Evolutionary conservation across 2,797 vertebrate genomes (phyloP), one percentile per base, ranked within the genome.

Genomic region (Tragopan temminckii): DNA sequence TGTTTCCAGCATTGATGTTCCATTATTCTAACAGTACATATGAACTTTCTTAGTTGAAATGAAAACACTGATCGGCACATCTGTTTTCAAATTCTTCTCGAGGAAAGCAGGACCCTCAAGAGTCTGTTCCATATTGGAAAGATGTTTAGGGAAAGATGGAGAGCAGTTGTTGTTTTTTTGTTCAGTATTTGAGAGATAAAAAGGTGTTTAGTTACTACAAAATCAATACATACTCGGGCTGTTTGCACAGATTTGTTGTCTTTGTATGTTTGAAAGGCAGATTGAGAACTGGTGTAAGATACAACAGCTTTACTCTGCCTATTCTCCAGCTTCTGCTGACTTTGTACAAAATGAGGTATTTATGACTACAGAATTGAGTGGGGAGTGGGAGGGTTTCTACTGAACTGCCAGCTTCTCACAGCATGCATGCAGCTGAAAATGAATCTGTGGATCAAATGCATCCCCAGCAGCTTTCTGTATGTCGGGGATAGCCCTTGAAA

Each of bases 271-370:
- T 10, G 29, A 74, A 78, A 38, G 42, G 31, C 59, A 35, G n/a
- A 23, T 69, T 29, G 88, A 31, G 71, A 48, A 38, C 13, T 25
- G 36, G 7, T 27, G 0, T 24, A 33, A 62, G 55, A 33, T 25
- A 19, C 0, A 1, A 12, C 0, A 1, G 6, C n/a, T 57, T 86
- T 17, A 5, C 64, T 29, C 35, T 72, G 38, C 27, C 38, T 59
- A 0, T 62, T 84, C 35, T 81, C 27, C 36, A 17, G 7, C 38
- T 80, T 66, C 66, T 78, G 53, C 38, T 8, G 77, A 33, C 20
- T 48, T 50, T 61, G 38, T 55, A 29, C 42, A 82, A 46, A 89
- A 20, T 1, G 5, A 79, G 45, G 1, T 53, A 29, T 23, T 57
- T 88, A 6, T 66, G 33, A 29, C 19, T 50, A 5, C 40, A 1